Evolutionary conservation across 2,888 invertebrate species (phyloP).

Genomic region (Acrobasis suavella): DNA sequence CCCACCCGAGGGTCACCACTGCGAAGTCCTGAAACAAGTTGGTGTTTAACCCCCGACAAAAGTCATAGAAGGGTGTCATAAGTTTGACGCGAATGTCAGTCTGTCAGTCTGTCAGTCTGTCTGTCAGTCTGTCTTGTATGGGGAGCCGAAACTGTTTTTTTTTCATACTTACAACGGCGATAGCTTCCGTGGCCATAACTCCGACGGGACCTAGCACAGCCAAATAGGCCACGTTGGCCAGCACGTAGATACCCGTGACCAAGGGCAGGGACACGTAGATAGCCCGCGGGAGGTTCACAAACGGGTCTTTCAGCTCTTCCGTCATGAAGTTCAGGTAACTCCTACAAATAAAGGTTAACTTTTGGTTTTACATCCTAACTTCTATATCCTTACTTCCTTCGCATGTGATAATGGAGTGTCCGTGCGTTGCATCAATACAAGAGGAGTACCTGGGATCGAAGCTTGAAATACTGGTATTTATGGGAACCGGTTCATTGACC

Average conservation of each 20-base stretch:
- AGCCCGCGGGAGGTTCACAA: constrained; percentile 93
- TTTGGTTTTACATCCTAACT: neutral
- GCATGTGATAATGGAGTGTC: no score
- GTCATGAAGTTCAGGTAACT: constrained; percentile 97
- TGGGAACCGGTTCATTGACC: no score
- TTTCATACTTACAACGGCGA: constrained; percentile 97
- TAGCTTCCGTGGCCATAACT: constrained; percentile 94
- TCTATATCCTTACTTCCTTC: no score
- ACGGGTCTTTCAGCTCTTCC: constrained; percentile 93
- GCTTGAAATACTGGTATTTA: no score
- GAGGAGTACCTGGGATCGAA: no score
- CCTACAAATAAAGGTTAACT: constrained; percentile 63
- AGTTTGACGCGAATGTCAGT: no score
- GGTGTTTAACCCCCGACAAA: neutral
- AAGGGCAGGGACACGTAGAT: constrained; percentile 95
- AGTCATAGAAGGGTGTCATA: no score
- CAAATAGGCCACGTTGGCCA: constrained; percentile 94
- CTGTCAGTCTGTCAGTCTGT: no score
- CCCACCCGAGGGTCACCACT: constrained; percentile 86
- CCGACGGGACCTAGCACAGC: constrained; percentile 92
- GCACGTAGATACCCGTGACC: constrained; percentile 93
- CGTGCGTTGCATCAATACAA: no score
- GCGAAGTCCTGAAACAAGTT: constrained; percentile 89
- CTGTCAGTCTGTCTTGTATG: no score
- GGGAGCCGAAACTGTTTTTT: constrained; percentile 19